Percentiles rank a stretch among this genome's conserved stretches.
These are phyloP conservation scores for Amblyteles armatorius DNA, from an alignment of 2,888 invertebrate genomes.

Conservation along the genomic window DNA sequence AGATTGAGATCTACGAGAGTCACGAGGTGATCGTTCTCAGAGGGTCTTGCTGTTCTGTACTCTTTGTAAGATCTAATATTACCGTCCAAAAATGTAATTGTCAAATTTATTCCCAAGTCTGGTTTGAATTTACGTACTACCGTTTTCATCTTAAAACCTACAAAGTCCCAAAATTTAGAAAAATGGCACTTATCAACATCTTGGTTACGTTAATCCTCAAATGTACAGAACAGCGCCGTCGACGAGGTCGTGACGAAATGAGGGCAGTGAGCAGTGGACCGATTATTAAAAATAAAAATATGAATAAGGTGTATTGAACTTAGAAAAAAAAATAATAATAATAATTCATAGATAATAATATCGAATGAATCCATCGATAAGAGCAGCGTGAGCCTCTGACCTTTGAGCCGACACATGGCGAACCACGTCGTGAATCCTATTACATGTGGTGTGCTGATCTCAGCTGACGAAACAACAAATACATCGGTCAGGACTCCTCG, in stretches of 20 bases:
- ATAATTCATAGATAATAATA: conserved; percentile 16
- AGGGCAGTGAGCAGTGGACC: conserved; percentile 30
- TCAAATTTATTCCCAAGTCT: background rate
- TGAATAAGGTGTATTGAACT: conserved; percentile 1
- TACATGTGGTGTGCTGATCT: conserved; percentile 83
- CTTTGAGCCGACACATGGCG: conserved; percentile 86
- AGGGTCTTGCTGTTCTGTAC: conserved; percentile 11
- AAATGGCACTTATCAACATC: background rate
- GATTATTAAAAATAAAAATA: background rate
- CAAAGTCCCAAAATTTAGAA: too few relatives aligned
- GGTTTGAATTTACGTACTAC: too few relatives aligned
- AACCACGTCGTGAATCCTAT: conserved; percentile 87
- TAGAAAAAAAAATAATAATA: conserved; percentile 20
- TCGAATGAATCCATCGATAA: conserved; percentile 52
- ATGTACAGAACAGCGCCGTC: conserved; percentile 11
- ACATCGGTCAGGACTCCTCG: conserved; percentile 38
- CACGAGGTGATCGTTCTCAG: conserved; percentile 1
- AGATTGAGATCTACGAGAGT: conserved; percentile 18
- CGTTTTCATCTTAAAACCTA: too few relatives aligned
- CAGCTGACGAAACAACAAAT: conserved; percentile 76
- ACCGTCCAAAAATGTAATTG: background rate
- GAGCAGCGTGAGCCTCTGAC: conserved; percentile 81
- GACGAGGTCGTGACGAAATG: conserved; percentile 3
- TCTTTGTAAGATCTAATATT: background rate
- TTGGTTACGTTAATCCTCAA: background rate